Evolutionary conservation across 2,113 vertebrate genomes (phyloP).

Genomic region (Ammospiza nelsoni): DNA sequence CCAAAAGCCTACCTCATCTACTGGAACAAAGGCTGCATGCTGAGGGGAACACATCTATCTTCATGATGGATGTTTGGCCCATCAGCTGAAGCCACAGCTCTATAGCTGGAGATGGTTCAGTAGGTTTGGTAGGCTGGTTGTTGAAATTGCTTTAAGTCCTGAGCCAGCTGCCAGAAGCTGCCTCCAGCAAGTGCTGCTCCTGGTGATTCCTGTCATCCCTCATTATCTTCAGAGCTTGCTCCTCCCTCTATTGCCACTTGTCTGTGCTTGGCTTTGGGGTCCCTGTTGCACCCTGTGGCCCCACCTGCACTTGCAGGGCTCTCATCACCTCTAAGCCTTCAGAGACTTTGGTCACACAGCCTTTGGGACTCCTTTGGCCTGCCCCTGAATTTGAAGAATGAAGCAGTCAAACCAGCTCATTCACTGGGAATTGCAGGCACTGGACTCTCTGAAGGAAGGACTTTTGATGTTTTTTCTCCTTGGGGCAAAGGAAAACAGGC

Average conservation of each 20-base stretch:
- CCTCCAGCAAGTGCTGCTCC: background rate
- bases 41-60: slow-evolving; percentile 39
- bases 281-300: background rate
- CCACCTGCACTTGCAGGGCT: background rate
- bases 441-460: background rate
- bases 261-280: background rate
- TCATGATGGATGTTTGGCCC: background rate
- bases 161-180: slow-evolving; percentile 6
- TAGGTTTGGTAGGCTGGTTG: slow-evolving; percentile 9
- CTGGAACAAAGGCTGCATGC: slow-evolving; percentile 19
- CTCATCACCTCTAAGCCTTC: background rate
- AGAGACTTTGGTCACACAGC: background rate
- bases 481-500: background rate
- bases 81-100: background rate
- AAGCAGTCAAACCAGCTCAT: background rate
- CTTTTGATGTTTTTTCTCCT: background rate
- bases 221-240: background rate
- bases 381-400: background rate
- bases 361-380: background rate
- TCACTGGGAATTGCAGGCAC: background rate
- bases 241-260: background rate
- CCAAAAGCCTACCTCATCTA: slow-evolving; percentile 24
- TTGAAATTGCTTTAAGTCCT: slow-evolving; percentile 1
- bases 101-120: background rate
- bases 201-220: background rate